phyloP scores from a whole-genome alignment of 2,113 vertebrate genomes.

The Chloebia gouldiae region DNA sequence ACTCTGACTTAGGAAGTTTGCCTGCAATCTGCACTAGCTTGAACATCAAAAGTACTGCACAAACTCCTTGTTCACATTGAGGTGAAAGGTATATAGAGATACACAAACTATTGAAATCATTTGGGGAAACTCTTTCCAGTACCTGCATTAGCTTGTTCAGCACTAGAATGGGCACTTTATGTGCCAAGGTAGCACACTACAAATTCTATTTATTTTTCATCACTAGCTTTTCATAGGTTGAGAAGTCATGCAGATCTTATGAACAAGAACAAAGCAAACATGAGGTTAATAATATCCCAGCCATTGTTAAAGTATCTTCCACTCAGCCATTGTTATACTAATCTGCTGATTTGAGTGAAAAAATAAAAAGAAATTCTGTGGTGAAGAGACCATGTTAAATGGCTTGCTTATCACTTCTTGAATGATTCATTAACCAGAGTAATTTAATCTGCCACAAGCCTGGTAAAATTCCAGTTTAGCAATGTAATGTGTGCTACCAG shows the following conservation, averaged over 20 bases:
- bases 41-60: neutral
- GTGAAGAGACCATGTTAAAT: neutral
- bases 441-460: neutral
- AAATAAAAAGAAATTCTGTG: neutral
- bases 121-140: neutral
- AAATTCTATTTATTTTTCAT: neutral
- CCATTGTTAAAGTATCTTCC: neutral
- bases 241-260: neutral
- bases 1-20: neutral
- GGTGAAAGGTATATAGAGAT: neutral
- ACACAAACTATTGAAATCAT: neutral
- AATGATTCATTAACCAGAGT: conserved; percentile 56
- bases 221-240: neutral
- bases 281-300: neutral
- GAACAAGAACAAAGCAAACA: neutral
- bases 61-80: rapidly evolving
- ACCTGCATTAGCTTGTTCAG: neutral
- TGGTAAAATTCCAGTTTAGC: conserved; percentile 10
- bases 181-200: neutral
- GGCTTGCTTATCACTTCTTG: neutral
- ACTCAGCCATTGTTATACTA: neutral
- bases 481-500: neutral
- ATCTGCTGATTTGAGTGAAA: neutral
- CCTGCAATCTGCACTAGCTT: neutral
- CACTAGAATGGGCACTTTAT: neutral